phyloP scores from a whole-genome alignment of 2,797 vertebrate genomes.

The Hemibagrus guttatus region DNA sequence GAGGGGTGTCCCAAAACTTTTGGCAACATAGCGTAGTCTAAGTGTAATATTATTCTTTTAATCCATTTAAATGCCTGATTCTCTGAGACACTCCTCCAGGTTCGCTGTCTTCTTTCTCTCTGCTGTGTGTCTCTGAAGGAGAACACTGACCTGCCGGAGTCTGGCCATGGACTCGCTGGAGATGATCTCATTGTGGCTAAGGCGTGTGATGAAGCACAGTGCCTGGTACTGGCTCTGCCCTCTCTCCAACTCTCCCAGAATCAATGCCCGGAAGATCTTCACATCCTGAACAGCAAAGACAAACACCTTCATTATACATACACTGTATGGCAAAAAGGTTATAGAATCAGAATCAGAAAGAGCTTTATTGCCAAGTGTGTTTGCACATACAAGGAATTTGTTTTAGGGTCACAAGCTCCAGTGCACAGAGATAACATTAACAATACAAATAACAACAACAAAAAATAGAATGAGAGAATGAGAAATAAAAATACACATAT shows the following conservation, averaged over 20 bases:
- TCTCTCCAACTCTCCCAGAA: constrained; percentile 93
- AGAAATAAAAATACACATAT: no score
- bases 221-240: constrained; percentile 97
- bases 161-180: constrained; percentile 97
- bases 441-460: no score
- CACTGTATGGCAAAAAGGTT: not conserved
- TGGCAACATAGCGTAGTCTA: not conserved
- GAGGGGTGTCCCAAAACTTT: no score
- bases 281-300: constrained; percentile 78
- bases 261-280: constrained; percentile 95
- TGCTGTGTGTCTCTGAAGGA: not conserved
- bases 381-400: no score
- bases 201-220: constrained; percentile 89
- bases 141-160: constrained; percentile 86
- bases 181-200: constrained; percentile 94
- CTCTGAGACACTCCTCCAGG: not conserved
- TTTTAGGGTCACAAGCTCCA: no score
- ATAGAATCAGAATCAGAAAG: no score
- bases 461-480: no score
- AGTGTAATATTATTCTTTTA: not conserved
- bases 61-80: not conserved
- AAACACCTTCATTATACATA: no score
- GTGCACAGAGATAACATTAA: no score
- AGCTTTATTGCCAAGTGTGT: no score
- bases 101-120: constrained; percentile 1